phyloP scores from a whole-genome alignment of 2,113 vertebrate species.

The Origma solitaria region DNA sequence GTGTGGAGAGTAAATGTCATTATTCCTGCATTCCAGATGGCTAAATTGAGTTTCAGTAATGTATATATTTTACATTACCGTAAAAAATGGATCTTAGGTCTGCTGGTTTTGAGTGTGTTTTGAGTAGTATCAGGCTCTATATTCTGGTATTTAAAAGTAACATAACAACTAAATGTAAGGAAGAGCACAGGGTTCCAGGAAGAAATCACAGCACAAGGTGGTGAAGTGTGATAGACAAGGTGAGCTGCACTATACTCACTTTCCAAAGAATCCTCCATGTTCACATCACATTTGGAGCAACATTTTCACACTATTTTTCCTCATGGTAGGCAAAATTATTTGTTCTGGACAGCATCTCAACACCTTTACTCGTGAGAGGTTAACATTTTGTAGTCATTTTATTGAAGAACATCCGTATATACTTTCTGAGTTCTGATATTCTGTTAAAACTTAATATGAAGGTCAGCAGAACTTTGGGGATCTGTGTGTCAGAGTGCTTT shows the following conservation, averaged over 20 bases:
- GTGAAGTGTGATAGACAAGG: neutral
- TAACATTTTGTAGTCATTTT: neutral
- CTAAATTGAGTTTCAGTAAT: conserved; percentile 4
- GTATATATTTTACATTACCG: neutral
- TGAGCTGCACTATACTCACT: neutral
- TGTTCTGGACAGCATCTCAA: neutral
- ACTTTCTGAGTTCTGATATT: neutral
- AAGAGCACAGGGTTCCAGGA: neutral
- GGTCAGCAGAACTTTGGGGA: neutral
- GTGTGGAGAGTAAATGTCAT: conserved; percentile 6
- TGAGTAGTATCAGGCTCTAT: neutral
- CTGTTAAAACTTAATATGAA: neutral
- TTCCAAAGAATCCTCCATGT: neutral
- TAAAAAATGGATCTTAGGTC: neutral
- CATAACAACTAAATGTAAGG: neutral
- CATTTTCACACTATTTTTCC: neutral
- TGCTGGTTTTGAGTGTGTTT: neutral
- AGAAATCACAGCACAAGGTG: neutral
- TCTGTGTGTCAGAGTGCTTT: neutral
- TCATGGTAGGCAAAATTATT: neutral
- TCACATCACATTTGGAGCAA: neutral
- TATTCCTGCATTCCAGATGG: conserved; percentile 12
- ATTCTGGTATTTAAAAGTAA: neutral
- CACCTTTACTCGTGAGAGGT: neutral
- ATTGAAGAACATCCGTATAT: neutral